Base-by-base conservation (phyloP, 1,140 invertebrate species). In the Drosophila lacteicornis region DNA sequence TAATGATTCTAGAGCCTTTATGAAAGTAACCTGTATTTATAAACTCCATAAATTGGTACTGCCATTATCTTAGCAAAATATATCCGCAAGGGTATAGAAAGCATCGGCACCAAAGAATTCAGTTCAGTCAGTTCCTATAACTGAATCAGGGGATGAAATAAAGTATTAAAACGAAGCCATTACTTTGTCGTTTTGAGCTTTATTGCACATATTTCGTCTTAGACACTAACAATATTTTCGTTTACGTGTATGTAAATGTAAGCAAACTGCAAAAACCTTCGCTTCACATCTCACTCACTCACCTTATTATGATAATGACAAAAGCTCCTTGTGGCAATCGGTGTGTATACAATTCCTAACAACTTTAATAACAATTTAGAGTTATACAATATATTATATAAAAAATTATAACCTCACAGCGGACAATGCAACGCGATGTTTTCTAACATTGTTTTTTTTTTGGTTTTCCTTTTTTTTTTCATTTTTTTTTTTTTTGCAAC, bases 181-280 rank as follows among this genome's bases (percentile, higher is more conserved):
- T 53, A 63, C 47, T 49, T 40, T 68, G 30, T 80, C 19, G 13
- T 66, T 56, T 74, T 49, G 22, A 67, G 57, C 73, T 87, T 87
- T 87, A 90, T 87, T 87, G 84, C 83, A 87, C 85, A 71, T 55
- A 38, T 75, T 80, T 71, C 58, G 65, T 75, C 83, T 87, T 88
- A 87, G 73, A 83, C 68, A 67, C 68, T 87, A 83, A 83, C 67
- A 87, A 66, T 79, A 79, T 46, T 81, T 38, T 47, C 42, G 51
- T 45, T 69, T 70, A 63, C 45, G 27, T 27, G n/a, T 46, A 22
- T 74, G 66, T 49, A 59, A 47, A 60, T 58, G 42, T 45, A 76
- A 49, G 57, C 55, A 43, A 38, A 57, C 55, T 68, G 50, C 61
- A 69, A 50, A 76, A 57, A 71, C 42, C 27, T 46, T 30, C n/a